These are phyloP conservation scores for Polyommatus icarus DNA, from an alignment of 2,888 invertebrate species.

Conservation along the genomic window DNA sequence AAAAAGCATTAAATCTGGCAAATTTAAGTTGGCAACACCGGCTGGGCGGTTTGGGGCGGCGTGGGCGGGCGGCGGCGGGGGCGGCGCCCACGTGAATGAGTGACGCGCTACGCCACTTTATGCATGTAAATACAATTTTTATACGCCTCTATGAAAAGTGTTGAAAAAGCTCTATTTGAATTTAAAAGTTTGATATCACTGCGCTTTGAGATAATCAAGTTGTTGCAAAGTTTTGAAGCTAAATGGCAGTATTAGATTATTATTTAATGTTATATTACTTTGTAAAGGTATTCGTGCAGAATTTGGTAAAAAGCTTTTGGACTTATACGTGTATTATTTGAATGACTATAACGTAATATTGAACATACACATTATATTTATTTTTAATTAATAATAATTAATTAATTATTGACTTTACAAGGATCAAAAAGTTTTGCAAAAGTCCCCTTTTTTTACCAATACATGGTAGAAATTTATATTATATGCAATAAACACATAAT, in stretches of 20 bases:
- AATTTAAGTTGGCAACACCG: not conserved
- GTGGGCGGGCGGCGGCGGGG: constrained; percentile 53
- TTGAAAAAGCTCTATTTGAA: not conserved
- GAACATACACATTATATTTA: too few relatives aligned
- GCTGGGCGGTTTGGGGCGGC: constrained; percentile 33
- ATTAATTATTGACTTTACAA: too few relatives aligned
- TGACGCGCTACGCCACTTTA: constrained; percentile 51
- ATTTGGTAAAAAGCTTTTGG: too few relatives aligned
- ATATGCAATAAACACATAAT: too few relatives aligned
- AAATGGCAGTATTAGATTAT: not conserved
- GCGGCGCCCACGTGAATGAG: constrained; percentile 58
- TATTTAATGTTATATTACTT: too few relatives aligned
- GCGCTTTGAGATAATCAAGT: not conserved
- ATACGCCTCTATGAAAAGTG: not conserved
- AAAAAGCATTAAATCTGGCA: not conserved
- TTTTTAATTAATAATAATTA: too few relatives aligned
- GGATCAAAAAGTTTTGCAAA: too few relatives aligned
- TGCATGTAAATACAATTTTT: constrained; percentile 42
- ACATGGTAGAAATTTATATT: too few relatives aligned
- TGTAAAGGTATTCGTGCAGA: too few relatives aligned
- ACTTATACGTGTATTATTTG: too few relatives aligned
- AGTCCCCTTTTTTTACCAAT: too few relatives aligned
- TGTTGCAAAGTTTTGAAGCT: not conserved
- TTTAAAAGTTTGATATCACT: not conserved
- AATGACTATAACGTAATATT: too few relatives aligned